Base-by-base conservation (phyloP, 2,888 invertebrate genomes). In the Oligia strigilis region DNA sequence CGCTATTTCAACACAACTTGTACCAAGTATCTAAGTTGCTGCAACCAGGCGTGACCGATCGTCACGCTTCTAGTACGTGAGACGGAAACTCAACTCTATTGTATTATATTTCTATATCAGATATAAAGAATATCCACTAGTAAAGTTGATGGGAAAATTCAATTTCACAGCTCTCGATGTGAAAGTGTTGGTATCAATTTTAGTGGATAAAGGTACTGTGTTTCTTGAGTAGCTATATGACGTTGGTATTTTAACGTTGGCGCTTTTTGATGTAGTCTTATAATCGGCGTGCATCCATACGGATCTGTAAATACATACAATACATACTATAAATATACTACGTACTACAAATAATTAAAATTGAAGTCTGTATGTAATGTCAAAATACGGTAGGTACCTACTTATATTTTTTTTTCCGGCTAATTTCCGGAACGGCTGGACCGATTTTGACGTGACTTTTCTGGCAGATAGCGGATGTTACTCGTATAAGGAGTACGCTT, bases 21-120 rank as follows among this genome's bases (percentile, higher is more conserved):
- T 69, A 60, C 84, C 80, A 75, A 72, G 78, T 72, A 55, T 36
- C 64, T 84, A 87, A 88, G 87, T 84, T 83, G 87, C 78, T 87
- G 82, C 83, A 85, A 87, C 86, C 90, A 88, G 87, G 80, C 90
- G 90, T 83, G 90, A 92, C 89, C 92, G 91, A 93, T 92, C 92
- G 94, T 93, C 94, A 94, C 94, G 94, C 93, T 83, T 90, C 90
- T 78, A 89, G 88, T 92, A 94, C 94, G 94, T 94, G 94, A 91
- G 90, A 75, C 76, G 90, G 89, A 91, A 93, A 90, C 92, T 90
- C 83, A 87, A 86, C 83, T 89, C 87, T 92, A 93, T 93, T 92
- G 92, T 92, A 92, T 92, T 92, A 92, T 92, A 89, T 88, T 88
- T 84, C 84, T 80, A 80, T 88, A 90, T 84, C 84, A 90, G 84